Percentiles rank a stretch among this genome's conserved stretches.
Evolutionary conservation across 1,140 invertebrate genomes (phyloP).

Genomic region (Daktulosphaira vitifoliae): DNA sequence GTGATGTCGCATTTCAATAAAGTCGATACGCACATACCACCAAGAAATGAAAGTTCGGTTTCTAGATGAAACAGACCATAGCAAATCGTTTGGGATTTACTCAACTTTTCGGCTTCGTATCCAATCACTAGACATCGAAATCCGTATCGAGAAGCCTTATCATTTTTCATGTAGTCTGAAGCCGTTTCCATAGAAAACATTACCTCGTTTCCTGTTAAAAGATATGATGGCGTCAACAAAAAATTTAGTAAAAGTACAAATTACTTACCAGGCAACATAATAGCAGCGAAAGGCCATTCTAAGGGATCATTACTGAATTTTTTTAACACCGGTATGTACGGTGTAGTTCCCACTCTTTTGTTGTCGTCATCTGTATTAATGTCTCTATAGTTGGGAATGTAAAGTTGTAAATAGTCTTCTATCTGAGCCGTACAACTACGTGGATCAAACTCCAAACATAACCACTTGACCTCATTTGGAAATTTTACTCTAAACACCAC

Average conservation of each 20-base stretch:
- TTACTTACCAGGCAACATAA: constrained; percentile 70
- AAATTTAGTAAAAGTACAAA: no score
- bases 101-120: constrained; percentile 64
- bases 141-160: constrained; percentile 72
- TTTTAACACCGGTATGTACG: constrained; percentile 26
- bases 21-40: constrained; percentile 80
- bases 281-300: constrained; percentile 71
- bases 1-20: constrained; percentile 75
- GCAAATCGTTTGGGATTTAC: constrained; percentile 43
- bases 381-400: constrained; percentile 25
- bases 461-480: constrained; percentile 78
- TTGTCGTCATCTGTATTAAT: neutral
- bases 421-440: constrained; percentile 85
- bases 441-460: constrained; percentile 87
- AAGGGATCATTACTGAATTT: constrained; percentile 20
- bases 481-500: constrained; percentile 67
- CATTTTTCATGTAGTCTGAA: constrained; percentile 89
- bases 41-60: constrained; percentile 81
- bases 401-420: constrained; percentile 67
- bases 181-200: constrained; percentile 92
- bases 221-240: no score
- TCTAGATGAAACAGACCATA: constrained; percentile 66
- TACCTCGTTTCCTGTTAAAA: constrained; percentile 76
- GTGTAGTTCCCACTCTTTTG: neutral
- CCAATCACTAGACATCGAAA: constrained; percentile 88